Evolutionary conservation across 2,888 invertebrate species (phyloP).

Genomic region (Spatulosminthurus flaviceps): DNA sequence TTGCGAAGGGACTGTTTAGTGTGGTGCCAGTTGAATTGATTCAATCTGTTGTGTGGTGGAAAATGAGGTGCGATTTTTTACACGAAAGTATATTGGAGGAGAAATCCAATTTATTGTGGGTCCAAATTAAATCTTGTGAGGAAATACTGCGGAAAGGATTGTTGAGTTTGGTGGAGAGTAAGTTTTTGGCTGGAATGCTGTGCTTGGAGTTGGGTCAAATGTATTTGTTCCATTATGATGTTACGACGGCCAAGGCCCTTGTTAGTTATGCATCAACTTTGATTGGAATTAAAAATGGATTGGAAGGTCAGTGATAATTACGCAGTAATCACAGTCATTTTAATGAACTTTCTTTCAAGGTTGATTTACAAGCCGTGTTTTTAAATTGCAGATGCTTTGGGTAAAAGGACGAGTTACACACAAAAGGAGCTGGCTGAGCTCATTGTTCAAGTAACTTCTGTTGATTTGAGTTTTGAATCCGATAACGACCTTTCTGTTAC

Average conservation of each 20-base stretch:
- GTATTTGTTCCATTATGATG: constrained; percentile 78
- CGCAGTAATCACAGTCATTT: no score
- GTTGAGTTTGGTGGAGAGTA: background rate
- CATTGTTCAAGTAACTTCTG: constrained; percentile 73
- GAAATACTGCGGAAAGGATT: constrained; percentile 1
- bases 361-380: no score
- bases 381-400: constrained; percentile 75
- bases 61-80: constrained; percentile 75
- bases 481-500: background rate
- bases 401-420: constrained; percentile 91
- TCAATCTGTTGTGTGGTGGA: constrained; percentile 73
- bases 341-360: no score
- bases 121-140: constrained; percentile 21
- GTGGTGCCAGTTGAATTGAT: background rate
- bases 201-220: constrained; percentile 74
- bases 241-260: constrained; percentile 76
- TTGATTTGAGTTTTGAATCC: background rate
- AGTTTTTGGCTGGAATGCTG: constrained; percentile 66
- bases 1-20: constrained; percentile 45
- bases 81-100: constrained; percentile 84
- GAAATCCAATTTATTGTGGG: constrained; percentile 69
- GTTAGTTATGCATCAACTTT: constrained; percentile 73
- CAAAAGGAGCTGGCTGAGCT: constrained; percentile 83
- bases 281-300: constrained; percentile 75
- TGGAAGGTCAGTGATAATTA: constrained; percentile 73